A percentile compares a stretch with the other conserved stretches of the same genome.
Evolutionary conservation across 2,888 invertebrate genomes (phyloP).

Genomic region (Pristionchus japonicus): DNA sequence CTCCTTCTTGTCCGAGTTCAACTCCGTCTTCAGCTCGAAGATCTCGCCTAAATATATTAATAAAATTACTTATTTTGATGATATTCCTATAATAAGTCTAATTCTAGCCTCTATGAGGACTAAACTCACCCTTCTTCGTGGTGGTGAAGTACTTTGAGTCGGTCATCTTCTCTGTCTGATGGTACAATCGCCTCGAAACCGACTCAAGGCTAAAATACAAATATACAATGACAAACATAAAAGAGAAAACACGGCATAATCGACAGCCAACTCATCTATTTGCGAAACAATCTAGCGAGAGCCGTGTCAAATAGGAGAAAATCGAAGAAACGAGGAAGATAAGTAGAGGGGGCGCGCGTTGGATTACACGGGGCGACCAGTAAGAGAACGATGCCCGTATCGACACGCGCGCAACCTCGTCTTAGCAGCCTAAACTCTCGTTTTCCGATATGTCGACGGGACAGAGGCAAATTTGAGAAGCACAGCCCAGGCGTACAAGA

Average conservation of each 20-base stretch:
- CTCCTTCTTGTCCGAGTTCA: conserved; percentile 99
- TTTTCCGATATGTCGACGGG: conserved; percentile 45
- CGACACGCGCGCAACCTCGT: background rate
- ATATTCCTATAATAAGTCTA: background rate
- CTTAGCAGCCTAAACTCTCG: background rate
- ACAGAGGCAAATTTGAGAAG: background rate
- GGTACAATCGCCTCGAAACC: conserved; percentile 12
- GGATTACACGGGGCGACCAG: background rate
- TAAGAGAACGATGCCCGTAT: background rate
- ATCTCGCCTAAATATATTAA: conserved; percentile 84
- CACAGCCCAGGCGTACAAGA: background rate
- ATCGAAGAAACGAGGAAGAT: background rate
- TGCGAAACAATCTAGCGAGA: background rate
- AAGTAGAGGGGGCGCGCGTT: background rate
- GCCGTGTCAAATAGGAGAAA: background rate
- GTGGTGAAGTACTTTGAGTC: conserved; percentile 99
- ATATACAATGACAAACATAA: background rate
- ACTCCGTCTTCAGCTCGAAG: conserved; percentile 97
- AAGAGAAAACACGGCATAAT: background rate
- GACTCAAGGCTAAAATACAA: background rate
- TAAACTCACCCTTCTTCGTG: conserved; percentile 88
- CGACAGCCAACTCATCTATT: background rate
- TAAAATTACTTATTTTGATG: too few relatives aligned
- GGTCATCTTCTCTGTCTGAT: conserved; percentile 84
- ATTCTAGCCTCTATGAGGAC: background rate